These are phyloP conservation scores for Chorisops tibialis DNA, from an alignment of 2,888 invertebrate genomes.

Conservation along the genomic window DNA sequence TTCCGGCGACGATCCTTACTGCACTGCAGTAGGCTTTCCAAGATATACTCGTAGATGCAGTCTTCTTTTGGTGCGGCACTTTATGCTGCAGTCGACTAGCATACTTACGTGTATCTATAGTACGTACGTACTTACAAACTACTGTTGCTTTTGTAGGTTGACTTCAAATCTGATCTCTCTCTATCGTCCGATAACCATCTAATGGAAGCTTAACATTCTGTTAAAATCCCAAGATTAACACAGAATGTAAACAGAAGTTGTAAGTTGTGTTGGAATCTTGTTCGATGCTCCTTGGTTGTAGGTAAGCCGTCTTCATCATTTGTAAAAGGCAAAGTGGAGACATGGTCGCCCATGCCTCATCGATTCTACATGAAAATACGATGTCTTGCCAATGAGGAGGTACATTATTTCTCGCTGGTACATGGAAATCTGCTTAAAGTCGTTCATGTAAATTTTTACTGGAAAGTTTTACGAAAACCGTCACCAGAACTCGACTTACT, in stretches of 20 bases:
- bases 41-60: background rate
- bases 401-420: slow-evolving; percentile 14
- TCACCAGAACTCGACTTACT: too few species aligned
- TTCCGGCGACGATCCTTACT: background rate
- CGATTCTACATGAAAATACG: slow-evolving; percentile 29
- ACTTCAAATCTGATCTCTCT: slow-evolving; percentile 27
- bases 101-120: slow-evolving; percentile 1
- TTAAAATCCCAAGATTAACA: slow-evolving; percentile 8
- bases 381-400: slow-evolving; percentile 24
- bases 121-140: slow-evolving; percentile 3
- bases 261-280: slow-evolving; percentile 23
- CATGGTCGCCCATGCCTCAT: slow-evolving; percentile 27
- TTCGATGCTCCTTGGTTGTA: slow-evolving; percentile 7
- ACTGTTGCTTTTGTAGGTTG: slow-evolving; percentile 9
- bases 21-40: background rate
- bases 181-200: slow-evolving; percentile 26
- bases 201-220: slow-evolving; percentile 29
- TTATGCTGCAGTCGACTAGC: too few species aligned
- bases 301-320: background rate
- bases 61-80: background rate
- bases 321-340: background rate
- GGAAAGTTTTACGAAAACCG: background rate
- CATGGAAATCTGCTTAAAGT: background rate
- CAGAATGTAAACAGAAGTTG: slow-evolving; percentile 25
- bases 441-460: slow-evolving; percentile 6